Conservation (phyloP, 2,797 vertebrate genomes). For the Varecia variegata region DNA sequence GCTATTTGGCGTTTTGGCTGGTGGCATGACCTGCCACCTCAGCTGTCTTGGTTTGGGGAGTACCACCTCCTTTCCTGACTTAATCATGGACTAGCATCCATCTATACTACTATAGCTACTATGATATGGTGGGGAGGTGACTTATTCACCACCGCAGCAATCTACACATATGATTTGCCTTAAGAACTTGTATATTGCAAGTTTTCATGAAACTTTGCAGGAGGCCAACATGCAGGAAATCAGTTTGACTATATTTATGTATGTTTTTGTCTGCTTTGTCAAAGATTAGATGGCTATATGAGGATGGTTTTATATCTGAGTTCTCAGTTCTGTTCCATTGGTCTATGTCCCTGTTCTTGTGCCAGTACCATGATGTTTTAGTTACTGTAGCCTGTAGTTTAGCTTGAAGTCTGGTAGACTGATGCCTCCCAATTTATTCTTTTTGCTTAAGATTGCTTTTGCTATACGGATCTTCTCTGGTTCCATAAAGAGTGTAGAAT, state of each 20-base stretch:
- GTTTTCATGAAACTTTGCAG: neutral
- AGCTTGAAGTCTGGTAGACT: too few species aligned
- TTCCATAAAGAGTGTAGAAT: too few species aligned
- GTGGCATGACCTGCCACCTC: neutral
- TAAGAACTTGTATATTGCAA: neutral
- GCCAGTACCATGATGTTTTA: too few species aligned
- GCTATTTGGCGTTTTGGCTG: neutral
- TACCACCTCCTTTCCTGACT: neutral
- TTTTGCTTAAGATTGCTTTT: too few species aligned
- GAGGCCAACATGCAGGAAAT: neutral
- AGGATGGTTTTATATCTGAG: too few species aligned
- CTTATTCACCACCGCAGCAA: neutral
- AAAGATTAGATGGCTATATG: too few species aligned
- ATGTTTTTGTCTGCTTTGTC: neutral
- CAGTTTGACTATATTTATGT: neutral
- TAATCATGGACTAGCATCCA: neutral
- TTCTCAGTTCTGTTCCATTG: too few species aligned
- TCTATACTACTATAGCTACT: neutral
- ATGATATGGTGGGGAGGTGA: neutral
- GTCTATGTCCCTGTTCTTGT: too few species aligned
- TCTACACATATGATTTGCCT: neutral
- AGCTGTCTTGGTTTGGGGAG: neutral
- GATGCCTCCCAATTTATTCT: too few species aligned
- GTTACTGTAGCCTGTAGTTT: too few species aligned
- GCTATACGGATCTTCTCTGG: too few species aligned